A percentile compares a stretch with the other conserved stretches of the same genome.
These are phyloP conservation scores for Diachasma alloeum DNA, from an alignment of 1,140 invertebrate species.

Conservation along the genomic window DNA sequence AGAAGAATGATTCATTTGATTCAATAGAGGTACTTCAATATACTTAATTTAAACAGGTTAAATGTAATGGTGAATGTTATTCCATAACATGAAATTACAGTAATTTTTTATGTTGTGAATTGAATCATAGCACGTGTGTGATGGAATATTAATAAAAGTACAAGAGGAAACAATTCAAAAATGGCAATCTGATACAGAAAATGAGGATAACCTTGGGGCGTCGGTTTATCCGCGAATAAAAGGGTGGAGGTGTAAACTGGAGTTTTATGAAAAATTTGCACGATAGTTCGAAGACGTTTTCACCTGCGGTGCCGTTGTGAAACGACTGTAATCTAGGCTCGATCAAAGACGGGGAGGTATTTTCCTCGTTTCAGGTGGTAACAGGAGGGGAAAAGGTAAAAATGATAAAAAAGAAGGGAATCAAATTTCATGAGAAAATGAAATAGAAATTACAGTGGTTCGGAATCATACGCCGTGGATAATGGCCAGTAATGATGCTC, in stretches of 20 bases:
- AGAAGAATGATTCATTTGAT: too few species aligned
- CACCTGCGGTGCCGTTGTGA: slow-evolving; percentile 35
- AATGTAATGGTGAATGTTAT: neutral
- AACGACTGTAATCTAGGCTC: slow-evolving; percentile 45
- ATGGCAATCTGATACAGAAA: slow-evolving; percentile 3
- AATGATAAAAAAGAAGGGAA: neutral
- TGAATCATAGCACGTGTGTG: neutral
- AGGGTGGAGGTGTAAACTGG: slow-evolving; percentile 37
- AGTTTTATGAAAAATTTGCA: slow-evolving; percentile 17
- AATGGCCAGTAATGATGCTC: slow-evolving; percentile 49
- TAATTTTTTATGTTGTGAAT: neutral
- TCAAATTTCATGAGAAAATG: slow-evolving; percentile 54
- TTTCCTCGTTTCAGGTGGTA: slow-evolving; percentile 29
- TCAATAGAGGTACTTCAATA: too few species aligned
- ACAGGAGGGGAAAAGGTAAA: slow-evolving; percentile 15
- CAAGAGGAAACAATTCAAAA: slow-evolving; percentile 1
- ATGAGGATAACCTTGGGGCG: slow-evolving; percentile 16
- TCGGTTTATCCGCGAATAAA: slow-evolving; percentile 24
- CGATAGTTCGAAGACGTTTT: slow-evolving; percentile 17
- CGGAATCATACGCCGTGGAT: slow-evolving; percentile 39
- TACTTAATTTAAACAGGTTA: neutral
- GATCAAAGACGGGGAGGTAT: slow-evolving; percentile 41
- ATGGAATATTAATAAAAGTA: slow-evolving; percentile 1
- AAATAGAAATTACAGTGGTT: slow-evolving; percentile 60
- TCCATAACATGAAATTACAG: neutral